Evolutionary conservation across 2,888 invertebrate genomes (phyloP).

Genomic region (Cenopis cana): DNA sequence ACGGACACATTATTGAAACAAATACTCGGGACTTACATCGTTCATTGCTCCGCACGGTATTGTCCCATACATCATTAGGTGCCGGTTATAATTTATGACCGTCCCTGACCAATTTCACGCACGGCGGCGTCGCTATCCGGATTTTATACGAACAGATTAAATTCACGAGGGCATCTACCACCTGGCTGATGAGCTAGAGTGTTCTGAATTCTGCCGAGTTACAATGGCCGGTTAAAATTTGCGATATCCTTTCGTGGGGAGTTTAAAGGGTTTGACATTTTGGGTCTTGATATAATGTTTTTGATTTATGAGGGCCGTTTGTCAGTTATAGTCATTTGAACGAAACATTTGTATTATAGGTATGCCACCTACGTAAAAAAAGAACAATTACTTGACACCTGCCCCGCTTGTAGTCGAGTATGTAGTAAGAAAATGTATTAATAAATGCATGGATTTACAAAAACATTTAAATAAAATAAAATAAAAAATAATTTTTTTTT

Average conservation of each 20-base stretch:
- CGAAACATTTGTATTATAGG: slow-evolving; percentile 1
- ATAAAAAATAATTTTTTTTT: too few relatives aligned
- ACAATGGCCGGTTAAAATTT: slow-evolving; percentile 30
- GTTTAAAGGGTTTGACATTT: slow-evolving; percentile 21
- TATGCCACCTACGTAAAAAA: neutral
- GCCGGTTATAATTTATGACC: slow-evolving; percentile 56
- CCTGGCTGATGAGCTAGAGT: neutral
- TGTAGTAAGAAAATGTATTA: too few relatives aligned
- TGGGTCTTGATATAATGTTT: slow-evolving; percentile 7
- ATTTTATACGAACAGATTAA: slow-evolving; percentile 44
- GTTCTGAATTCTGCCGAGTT: slow-evolving; percentile 18
- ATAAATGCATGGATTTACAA: too few relatives aligned
- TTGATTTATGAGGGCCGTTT: slow-evolving; percentile 14
- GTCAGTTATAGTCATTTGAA: slow-evolving; percentile 43
- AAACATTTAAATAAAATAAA: too few relatives aligned
- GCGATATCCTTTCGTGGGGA: slow-evolving; percentile 20
- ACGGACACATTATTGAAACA: neutral
- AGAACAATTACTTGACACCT: too few relatives aligned
- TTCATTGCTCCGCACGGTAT: slow-evolving; percentile 11
- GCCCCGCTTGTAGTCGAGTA: too few relatives aligned
- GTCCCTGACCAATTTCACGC: slow-evolving; percentile 54
- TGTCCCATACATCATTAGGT: slow-evolving; percentile 55
- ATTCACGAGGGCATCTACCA: slow-evolving; percentile 4
- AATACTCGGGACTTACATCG: slow-evolving; percentile 2
- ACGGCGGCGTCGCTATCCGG: slow-evolving; percentile 42